Conservation (phyloP, 2,888 invertebrate genomes). For the Hartigia nigra region DNA sequence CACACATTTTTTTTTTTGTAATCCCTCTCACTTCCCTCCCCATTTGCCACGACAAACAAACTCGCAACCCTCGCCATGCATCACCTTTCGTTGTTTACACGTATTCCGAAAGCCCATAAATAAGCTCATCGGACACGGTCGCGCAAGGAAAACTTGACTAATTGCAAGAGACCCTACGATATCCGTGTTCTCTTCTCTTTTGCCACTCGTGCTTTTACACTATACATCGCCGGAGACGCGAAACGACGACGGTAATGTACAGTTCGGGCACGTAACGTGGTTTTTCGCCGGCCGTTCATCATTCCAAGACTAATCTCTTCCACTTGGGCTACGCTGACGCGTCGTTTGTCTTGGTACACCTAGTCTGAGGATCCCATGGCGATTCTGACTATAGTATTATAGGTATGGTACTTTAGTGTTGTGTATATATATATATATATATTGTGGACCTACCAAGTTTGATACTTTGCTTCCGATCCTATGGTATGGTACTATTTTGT, state of each 20-base stretch:
- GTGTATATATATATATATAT: too few species aligned
- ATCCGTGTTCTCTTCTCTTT: slow-evolving; percentile 5
- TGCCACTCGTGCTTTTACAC: neutral
- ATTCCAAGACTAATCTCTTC: slow-evolving; percentile 52
- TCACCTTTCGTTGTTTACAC: slow-evolving; percentile 42
- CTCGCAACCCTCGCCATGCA: slow-evolving; percentile 28
- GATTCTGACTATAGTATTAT: neutral
- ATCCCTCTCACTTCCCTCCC: neutral
- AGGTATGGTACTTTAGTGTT: neutral
- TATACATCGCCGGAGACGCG: neutral
- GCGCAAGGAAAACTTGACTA: slow-evolving; percentile 31
- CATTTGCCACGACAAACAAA: slow-evolving; percentile 22
- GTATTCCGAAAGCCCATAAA: slow-evolving; percentile 36
- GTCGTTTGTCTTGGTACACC: slow-evolving; percentile 41
- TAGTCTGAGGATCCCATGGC: neutral
- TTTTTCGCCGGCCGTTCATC: slow-evolving; percentile 30
- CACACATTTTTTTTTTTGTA: neutral
- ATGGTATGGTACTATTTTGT: neutral
- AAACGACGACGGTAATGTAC: neutral
- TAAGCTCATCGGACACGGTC: slow-evolving; percentile 32
- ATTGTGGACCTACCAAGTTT: neutral
- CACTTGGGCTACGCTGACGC: slow-evolving; percentile 42
- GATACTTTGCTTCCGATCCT: neutral
- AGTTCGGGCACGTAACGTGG: slow-evolving; percentile 6
- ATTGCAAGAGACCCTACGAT: slow-evolving; percentile 23